Conservation (phyloP, 2,888 invertebrate genomes). For the Hypena proboscidalis region DNA sequence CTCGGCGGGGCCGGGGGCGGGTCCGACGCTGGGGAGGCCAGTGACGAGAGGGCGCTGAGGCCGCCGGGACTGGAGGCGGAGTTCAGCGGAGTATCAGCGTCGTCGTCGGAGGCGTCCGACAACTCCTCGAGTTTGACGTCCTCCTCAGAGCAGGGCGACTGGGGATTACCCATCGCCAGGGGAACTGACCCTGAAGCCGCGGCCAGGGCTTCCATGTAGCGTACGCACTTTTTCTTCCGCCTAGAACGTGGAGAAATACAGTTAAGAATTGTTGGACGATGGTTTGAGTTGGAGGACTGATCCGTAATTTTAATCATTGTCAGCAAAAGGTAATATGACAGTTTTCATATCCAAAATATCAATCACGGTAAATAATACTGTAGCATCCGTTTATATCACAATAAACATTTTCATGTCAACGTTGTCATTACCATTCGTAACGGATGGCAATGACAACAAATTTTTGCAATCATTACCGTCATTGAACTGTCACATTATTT, state of each 20-base stretch:
- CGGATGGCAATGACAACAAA: too few relatives aligned
- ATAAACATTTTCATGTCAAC: too few relatives aligned
- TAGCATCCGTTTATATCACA: too few relatives aligned
- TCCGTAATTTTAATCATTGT: conserved; percentile 5
- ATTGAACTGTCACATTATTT: too few relatives aligned
- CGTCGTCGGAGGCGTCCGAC: conserved; percentile 86
- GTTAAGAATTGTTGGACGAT: conserved; percentile 17
- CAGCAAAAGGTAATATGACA: too few relatives aligned
- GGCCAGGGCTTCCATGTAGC: conserved; percentile 95
- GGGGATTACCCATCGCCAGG: conserved; percentile 90
- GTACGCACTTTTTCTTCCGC: conserved; percentile 98
- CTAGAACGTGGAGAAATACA: conserved; percentile 70
- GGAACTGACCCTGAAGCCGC: conserved; percentile 89
- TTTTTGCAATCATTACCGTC: too few relatives aligned
- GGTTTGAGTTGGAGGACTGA: conserved; percentile 16
- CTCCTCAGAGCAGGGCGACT: conserved; percentile 93
- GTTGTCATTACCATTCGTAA: too few relatives aligned
- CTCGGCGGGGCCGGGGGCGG: conserved; percentile 84
- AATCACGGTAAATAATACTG: too few relatives aligned
- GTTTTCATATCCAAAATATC: too few relatives aligned
- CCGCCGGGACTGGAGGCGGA: conserved; percentile 81
- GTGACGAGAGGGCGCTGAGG: conserved; percentile 78
- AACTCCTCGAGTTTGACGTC: conserved; percentile 88
- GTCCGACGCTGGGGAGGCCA: conserved; percentile 92
- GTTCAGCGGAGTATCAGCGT: conserved; percentile 81